phyloP scores from a whole-genome alignment of 2,888 invertebrate genomes.

The Deilephila elpenor region DNA sequence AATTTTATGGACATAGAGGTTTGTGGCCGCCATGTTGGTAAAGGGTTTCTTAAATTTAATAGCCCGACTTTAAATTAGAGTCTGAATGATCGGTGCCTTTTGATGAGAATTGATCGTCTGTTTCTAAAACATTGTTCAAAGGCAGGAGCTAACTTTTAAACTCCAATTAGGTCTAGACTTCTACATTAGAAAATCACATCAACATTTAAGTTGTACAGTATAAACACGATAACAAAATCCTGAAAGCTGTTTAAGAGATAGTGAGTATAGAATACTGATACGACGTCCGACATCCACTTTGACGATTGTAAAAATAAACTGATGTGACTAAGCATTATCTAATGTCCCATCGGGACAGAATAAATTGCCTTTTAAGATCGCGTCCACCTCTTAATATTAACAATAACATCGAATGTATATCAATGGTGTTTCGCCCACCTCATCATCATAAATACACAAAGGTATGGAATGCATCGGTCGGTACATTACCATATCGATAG shows the following conservation, averaged over 20 bases:
- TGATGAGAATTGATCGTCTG: constrained; percentile 66
- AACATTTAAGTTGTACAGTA: background rate
- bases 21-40: constrained; percentile 59
- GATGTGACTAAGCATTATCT: constrained; percentile 69
- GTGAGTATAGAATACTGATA: constrained; percentile 49
- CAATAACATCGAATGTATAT: constrained; percentile 78
- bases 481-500: constrained; percentile 77
- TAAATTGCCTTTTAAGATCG: constrained; percentile 79
- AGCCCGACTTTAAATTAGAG: constrained; percentile 58
- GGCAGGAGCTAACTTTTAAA: constrained; percentile 30
- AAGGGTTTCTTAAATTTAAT: constrained; percentile 72
- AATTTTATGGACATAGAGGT: constrained; percentile 76
- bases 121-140: constrained; percentile 41
- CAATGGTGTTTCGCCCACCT: constrained; percentile 82
- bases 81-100: constrained; percentile 51
- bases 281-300: constrained; percentile 49
- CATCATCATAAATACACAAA: constrained; percentile 81
- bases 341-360: constrained; percentile 69
- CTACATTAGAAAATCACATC: background rate
- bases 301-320: constrained; percentile 51
- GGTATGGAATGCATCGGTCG: constrained; percentile 68
- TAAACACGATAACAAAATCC: constrained; percentile 13
- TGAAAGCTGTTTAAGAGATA: constrained; percentile 39
- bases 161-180: constrained; percentile 36
- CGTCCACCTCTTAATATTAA: constrained; percentile 75